Base-by-base conservation (phyloP, 1,140 invertebrate species). In the Harpegnathos saltator region DNA sequence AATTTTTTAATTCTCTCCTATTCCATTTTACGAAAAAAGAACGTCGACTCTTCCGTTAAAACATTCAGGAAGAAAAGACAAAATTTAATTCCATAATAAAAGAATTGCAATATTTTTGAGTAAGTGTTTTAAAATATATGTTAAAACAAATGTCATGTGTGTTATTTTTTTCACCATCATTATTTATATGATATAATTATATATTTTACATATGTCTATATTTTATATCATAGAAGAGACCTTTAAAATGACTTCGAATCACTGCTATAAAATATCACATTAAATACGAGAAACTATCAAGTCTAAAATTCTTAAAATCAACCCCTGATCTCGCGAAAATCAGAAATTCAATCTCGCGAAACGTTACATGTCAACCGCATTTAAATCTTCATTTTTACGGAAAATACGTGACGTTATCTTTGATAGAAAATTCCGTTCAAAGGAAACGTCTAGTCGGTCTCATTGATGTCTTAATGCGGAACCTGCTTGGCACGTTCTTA, bases 381-480 rank as follows among this genome's bases (percentile, higher is more conserved):
- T 68, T 38, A 65, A 63, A 50, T 12, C 26, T 54, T 24, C 19
- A 69, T 78, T 38, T 26, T 68, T 44, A 29, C 17, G 75, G 50
- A 56, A 69, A 69, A 78, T 26, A 56, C 50, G 58, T 44, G 26
- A 1, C 62, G 75, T 56, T 78, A 78, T 68, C 75, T 56, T 38
- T 12, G 22, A 69, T 69, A 50, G 15, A 54, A 58, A 56, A 44
- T 69, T 56, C 24, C 58, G 3, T 0, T 69, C 11, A 9, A n/a
- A n/a, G 29, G 50, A 44, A 78, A 78, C 63, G 56, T 52, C n/a
- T 78, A 78, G 75, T 78, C 75, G 63, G 75, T 26, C 15, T 22
- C 50, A 78, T 78, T 78, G 75, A 78, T 78, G 63, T 78, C 63
- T 78, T 78, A 69, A 78, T 78, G 63, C 50, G 50, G 52, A 77